A percentile compares a stretch with the other conserved stretches of the same genome.
phyloP scores from a whole-genome alignment of 2,797 vertebrate species.

The Rhincodon typus region DNA sequence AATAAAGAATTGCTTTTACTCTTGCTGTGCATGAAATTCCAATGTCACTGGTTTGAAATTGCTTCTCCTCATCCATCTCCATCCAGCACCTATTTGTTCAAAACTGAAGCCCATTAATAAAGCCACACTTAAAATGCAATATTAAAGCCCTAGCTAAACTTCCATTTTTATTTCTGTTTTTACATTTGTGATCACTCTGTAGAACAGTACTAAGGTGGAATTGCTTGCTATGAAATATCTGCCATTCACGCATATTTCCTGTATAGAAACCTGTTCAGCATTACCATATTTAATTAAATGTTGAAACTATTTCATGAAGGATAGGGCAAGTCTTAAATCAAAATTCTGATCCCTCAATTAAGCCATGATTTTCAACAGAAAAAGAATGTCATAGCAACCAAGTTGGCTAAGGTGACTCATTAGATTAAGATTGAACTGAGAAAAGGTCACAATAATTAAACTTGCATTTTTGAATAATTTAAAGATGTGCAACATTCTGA shows the following conservation, averaged over 20 bases:
- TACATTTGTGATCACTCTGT: not conserved
- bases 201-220: not conserved
- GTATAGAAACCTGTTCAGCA: not conserved
- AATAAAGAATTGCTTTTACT: not conserved
- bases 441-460: constrained; percentile 1
- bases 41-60: not conserved
- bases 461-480: not conserved
- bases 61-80: no score
- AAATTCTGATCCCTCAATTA: not conserved
- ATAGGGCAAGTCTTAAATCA: not conserved
- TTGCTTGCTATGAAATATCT: not conserved
- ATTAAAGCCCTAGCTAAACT: not conserved
- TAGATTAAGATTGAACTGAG: not conserved
- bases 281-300: not conserved
- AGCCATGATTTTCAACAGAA: not conserved
- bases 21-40: not conserved
- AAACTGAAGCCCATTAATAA: not conserved
- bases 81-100: not conserved
- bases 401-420: not conserved
- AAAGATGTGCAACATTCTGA: not conserved
- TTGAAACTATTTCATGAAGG: not conserved
- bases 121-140: not conserved
- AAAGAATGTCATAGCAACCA: constrained; percentile 14
- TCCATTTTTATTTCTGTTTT: not conserved
- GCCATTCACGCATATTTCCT: not conserved